A percentile compares a stretch with the other conserved stretches of the same genome.
These are phyloP conservation scores for Copidosoma aretas DNA, from an alignment of 2,888 invertebrate species.

Conservation along the genomic window DNA sequence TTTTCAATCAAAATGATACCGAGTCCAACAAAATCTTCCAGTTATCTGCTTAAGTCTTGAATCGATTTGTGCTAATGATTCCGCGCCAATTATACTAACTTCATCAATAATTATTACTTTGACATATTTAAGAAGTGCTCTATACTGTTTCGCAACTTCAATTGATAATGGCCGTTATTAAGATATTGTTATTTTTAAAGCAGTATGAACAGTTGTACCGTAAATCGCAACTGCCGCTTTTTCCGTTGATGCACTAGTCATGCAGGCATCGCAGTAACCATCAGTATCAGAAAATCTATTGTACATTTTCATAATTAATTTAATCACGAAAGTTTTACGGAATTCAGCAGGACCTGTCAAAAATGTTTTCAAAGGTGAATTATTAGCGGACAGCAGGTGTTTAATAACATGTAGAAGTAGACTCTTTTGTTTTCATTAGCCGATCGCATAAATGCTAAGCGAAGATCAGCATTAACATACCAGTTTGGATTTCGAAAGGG, in stretches of 20 bases:
- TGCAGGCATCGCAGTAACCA: background rate
- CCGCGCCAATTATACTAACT: slow-evolving; percentile 53
- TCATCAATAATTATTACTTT: slow-evolving; percentile 52
- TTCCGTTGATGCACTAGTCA: no score
- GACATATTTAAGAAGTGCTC: slow-evolving; percentile 48
- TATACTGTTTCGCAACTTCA: slow-evolving; percentile 36
- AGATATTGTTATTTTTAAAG: slow-evolving; percentile 40
- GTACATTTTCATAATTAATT: no score
- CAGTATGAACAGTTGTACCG: slow-evolving; percentile 37
- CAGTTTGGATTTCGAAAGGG: no score
- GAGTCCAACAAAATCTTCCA: slow-evolving; percentile 53
- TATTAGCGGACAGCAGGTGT: no score
- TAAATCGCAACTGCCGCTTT: no score
- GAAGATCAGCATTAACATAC: no score
- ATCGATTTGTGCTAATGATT: slow-evolving; percentile 50
- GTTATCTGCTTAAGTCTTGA: slow-evolving; percentile 54
- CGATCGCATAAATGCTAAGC: no score
- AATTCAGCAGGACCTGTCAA: no score
- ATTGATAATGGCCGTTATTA: background rate
- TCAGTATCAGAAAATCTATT: background rate
- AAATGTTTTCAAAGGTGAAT: no score
- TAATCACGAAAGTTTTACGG: no score
- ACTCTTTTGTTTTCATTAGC: no score
- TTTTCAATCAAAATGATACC: slow-evolving; percentile 56
- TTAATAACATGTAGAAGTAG: no score